Evolutionary conservation across 2,797 vertebrate species (phyloP).

Genomic region (Xenops minutus): DNA sequence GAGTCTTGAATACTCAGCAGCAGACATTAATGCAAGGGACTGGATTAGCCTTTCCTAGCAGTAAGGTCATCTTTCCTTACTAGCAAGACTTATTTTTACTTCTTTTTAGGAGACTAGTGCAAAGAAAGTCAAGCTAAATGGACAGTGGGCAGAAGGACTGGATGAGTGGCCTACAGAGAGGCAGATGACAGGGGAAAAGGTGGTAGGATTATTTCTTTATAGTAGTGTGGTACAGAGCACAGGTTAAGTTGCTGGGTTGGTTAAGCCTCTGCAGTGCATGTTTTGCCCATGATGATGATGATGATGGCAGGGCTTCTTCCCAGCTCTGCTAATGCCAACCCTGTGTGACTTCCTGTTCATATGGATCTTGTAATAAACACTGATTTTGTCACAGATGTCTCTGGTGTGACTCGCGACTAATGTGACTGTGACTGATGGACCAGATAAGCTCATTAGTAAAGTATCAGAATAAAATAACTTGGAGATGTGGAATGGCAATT

Average conservation of each 20-base stretch:
- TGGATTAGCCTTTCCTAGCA: background rate
- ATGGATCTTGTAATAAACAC: background rate
- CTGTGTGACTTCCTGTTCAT: background rate
- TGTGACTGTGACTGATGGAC: conserved; percentile 63
- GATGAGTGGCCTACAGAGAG: background rate
- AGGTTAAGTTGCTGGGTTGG: background rate
- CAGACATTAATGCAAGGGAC: background rate
- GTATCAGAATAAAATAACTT: conserved; percentile 64
- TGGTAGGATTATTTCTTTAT: background rate
- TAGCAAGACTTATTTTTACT: background rate
- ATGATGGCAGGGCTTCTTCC: background rate
- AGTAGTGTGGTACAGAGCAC: rapidly evolving
- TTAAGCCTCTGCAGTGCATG: background rate
- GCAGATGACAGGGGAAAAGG: background rate
- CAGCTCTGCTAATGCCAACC: background rate
- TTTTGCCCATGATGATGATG: too few relatives aligned
- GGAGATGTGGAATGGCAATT: conserved; percentile 67
- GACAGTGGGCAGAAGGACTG: background rate
- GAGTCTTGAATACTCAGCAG: background rate
- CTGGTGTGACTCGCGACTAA: conserved; percentile 51
- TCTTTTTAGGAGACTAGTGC: background rate
- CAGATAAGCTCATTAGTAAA: conserved; percentile 69
- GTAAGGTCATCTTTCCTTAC: background rate
- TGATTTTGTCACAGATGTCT: conserved; percentile 45
- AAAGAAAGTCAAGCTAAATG: background rate